Conservation (phyloP, 2,888 invertebrate genomes). For the Polia nebulosa region DNA sequence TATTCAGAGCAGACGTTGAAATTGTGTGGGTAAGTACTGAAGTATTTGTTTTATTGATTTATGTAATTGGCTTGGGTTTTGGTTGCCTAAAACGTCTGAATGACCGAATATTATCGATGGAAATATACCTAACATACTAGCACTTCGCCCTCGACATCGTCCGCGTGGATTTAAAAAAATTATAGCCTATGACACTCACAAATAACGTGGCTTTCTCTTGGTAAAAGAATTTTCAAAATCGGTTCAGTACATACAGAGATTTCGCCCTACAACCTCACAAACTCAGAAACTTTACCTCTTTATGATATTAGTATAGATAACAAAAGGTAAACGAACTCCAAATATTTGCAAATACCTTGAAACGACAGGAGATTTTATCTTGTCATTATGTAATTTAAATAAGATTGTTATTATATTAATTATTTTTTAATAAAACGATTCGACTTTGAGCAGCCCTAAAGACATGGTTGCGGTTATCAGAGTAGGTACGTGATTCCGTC, state of each 20-base stretch:
- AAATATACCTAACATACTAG: no score
- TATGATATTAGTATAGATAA: no score
- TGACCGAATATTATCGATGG: not conserved
- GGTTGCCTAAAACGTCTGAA: not conserved
- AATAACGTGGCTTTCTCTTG: no score
- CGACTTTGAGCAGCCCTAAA: conserved; percentile 53
- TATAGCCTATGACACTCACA: no score
- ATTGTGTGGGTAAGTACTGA: conserved; percentile 16
- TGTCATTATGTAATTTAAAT: conserved; percentile 8
- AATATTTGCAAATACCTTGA: conserved; percentile 7
- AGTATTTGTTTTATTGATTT: conserved; percentile 35
- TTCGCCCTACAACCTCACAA: no score
- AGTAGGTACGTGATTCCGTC: conserved; percentile 58
- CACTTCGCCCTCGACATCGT: no score
- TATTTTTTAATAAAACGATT: no score
- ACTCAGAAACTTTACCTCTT: no score
- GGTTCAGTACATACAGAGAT: no score
- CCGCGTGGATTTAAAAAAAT: no score
- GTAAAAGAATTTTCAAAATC: no score
- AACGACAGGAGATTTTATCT: not conserved
- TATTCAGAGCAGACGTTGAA: conserved; percentile 8
- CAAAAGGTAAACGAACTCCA: conserved; percentile 2
- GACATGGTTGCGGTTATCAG: conserved; percentile 37
- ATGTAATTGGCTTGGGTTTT: conserved; percentile 15
- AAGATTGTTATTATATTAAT: no score